phyloP scores from a whole-genome alignment of 2,113 vertebrate genomes.

The Camelus dromedarius region DNA sequence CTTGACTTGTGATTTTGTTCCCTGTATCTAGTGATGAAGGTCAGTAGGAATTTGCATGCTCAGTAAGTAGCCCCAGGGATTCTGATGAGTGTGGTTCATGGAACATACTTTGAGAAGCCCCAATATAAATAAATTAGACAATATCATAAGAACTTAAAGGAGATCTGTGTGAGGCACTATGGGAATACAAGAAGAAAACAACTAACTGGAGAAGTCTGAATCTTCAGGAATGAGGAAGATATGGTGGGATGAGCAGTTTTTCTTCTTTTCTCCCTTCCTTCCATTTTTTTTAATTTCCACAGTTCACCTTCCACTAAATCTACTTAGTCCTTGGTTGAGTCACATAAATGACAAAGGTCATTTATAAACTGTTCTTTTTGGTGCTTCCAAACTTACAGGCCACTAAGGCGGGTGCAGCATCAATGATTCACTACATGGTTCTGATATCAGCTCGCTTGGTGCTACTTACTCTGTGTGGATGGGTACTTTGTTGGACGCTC shows the following conservation, averaged over 20 bases:
- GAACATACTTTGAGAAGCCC: neutral
- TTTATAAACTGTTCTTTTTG: slow-evolving; percentile 63
- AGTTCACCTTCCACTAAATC: slow-evolving; percentile 37
- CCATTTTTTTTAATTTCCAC: neutral
- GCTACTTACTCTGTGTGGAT: slow-evolving; percentile 96
- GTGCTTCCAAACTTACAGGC: slow-evolving; percentile 88
- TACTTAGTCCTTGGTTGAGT: slow-evolving; percentile 28
- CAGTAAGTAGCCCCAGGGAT: neutral
- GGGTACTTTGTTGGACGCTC: slow-evolving; percentile 98
- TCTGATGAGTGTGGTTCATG: neutral
- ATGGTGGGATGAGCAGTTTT: neutral
- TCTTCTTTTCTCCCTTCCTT: neutral
- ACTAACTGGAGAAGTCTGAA: neutral
- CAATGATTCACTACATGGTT: slow-evolving; percentile 91
- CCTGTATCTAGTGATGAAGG: neutral
- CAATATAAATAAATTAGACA: neutral
- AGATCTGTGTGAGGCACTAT: neutral
- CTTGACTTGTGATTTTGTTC: slow-evolving; percentile 12
- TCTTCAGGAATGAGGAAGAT: slow-evolving; percentile 31
- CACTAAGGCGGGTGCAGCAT: slow-evolving; percentile 93
- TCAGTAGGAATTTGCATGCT: slow-evolving; percentile 12
- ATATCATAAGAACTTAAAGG: neutral
- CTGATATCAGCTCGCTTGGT: slow-evolving; percentile 92
- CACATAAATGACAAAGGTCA: neutral
- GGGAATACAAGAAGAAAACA: neutral